Evolutionary conservation across 2,888 invertebrate genomes (phyloP), one percentile per base, ranked within the genome.

Genomic region (Sabatieria punctata): DNA sequence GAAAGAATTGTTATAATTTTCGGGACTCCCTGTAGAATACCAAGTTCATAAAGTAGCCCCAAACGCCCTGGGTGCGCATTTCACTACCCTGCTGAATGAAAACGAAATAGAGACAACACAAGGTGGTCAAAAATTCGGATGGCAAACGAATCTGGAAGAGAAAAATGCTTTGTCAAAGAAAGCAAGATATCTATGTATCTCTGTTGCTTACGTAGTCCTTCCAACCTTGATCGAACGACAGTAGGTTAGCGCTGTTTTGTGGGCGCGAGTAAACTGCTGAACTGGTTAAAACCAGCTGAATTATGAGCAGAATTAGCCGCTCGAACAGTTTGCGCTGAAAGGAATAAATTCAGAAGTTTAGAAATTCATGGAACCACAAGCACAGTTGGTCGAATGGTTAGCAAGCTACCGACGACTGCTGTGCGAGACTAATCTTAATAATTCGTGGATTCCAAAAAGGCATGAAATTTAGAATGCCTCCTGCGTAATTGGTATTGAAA

Each of bases 81-180:
- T 95, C 95, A 58, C 85, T 84, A 0, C 88, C 83, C 65, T 91
- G 86, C 67, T 93, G 91, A 51, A 88, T 73, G 49, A 89, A 73
- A 4, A 93, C 77, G 63, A 86, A 91, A 60, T 81, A 79, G 2
- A 89, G 66, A 6, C 91, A 89, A 18, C 85, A 85, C 2, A 78
- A 64, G 46, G 89, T 76, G 1, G 89, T 85, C 3, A 82, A 78
- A 47, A 84, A 70, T 72, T 97, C 95, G 58, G 81, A 78, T 19
- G 78, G 76, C 59, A 83, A 76, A 22, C 89, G 72, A 18, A 70
- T 56, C 71, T 70, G 56, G 46, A 56, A 45, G n/a, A 27, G 43
- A 22, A 35, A 15, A 15, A 37, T 8, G 19, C 13, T 18, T 15
- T 19, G 18, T 19, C 8, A n/a, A 37, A 37, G 18, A 4, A 6